phyloP scores from a whole-genome alignment of 2,888 invertebrate species.

The Drosophila sordidula region DNA sequence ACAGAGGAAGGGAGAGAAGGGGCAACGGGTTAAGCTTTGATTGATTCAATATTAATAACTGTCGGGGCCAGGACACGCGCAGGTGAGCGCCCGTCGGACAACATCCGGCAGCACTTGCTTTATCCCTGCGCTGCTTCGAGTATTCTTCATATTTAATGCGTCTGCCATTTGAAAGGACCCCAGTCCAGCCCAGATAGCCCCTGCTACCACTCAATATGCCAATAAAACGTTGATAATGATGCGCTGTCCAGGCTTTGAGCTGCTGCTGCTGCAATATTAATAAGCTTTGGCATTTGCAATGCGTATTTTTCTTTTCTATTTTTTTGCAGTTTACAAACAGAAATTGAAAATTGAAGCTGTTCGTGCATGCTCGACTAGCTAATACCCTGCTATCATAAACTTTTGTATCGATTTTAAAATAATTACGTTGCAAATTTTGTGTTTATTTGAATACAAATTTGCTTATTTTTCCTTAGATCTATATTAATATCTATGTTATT shows the following conservation, averaged over 20 bases:
- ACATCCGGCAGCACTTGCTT: slow-evolving; percentile 35
- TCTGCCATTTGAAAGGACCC: slow-evolving; percentile 41
- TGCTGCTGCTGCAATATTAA: slow-evolving; percentile 73
- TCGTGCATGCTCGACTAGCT: neutral
- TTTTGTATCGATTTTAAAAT: too few species aligned
- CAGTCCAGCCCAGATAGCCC: neutral
- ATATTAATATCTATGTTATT: too few species aligned
- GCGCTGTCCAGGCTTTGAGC: slow-evolving; percentile 63
- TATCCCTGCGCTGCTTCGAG: slow-evolving; percentile 33
- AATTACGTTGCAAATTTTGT: too few species aligned
- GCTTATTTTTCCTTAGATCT: too few species aligned
- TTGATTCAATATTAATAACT: slow-evolving; percentile 80
- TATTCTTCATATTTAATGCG: slow-evolving; percentile 69
- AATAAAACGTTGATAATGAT: slow-evolving; percentile 77
- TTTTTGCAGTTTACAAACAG: slow-evolving; percentile 30
- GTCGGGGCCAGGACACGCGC: slow-evolving; percentile 42
- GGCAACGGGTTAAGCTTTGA: slow-evolving; percentile 57
- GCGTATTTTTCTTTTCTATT: slow-evolving; percentile 59
- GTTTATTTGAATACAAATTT: too few species aligned
- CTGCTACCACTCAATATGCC: slow-evolving; percentile 57
- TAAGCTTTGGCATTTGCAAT: slow-evolving; percentile 77
- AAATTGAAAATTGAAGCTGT: slow-evolving; percentile 38
- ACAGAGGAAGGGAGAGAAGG: slow-evolving; percentile 1
- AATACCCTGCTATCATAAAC: neutral
- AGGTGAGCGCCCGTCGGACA: slow-evolving; percentile 26